phyloP scores from a whole-genome alignment of 2,797 vertebrate species.

The Pantherophis vulpinus region DNA sequence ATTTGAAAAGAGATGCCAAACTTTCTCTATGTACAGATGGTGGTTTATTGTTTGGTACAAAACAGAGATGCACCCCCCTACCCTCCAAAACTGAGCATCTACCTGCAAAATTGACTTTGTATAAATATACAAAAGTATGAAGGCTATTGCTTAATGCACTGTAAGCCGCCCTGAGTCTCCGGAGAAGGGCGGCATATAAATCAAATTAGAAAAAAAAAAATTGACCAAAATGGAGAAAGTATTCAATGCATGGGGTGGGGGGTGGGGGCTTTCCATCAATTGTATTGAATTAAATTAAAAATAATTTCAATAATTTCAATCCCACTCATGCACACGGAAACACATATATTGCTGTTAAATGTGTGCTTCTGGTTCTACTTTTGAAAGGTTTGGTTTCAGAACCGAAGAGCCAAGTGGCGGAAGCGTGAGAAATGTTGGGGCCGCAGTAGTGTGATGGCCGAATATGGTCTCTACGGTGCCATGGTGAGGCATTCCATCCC shows the following conservation, averaged over 20 bases:
- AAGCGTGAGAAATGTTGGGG: constrained; percentile 89
- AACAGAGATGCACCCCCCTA: neutral
- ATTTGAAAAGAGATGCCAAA: neutral
- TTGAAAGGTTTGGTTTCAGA: constrained; percentile 88
- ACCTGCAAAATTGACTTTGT: neutral
- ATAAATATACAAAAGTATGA: no score
- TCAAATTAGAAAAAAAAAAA: no score
- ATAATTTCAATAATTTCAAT: neutral
- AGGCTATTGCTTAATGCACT: no score
- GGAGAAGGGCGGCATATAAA: no score
- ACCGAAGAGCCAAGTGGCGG: constrained; percentile 86
- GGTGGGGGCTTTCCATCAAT: neutral
- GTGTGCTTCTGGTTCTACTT: constrained; percentile 39
- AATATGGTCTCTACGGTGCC: constrained; percentile 85
- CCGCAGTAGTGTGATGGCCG: constrained; percentile 86
- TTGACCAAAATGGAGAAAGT: neutral
- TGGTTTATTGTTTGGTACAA: neutral
- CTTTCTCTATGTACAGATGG: neutral
- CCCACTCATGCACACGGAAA: neutral
- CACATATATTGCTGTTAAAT: neutral
- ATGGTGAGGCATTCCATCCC: constrained; percentile 90
- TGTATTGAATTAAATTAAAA: neutral
- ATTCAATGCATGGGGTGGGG: neutral
- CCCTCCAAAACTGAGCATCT: neutral
- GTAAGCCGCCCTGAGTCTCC: no score